Conservation (phyloP, 2,797 vertebrate genomes). For the Enteromius argenteus region DNA sequence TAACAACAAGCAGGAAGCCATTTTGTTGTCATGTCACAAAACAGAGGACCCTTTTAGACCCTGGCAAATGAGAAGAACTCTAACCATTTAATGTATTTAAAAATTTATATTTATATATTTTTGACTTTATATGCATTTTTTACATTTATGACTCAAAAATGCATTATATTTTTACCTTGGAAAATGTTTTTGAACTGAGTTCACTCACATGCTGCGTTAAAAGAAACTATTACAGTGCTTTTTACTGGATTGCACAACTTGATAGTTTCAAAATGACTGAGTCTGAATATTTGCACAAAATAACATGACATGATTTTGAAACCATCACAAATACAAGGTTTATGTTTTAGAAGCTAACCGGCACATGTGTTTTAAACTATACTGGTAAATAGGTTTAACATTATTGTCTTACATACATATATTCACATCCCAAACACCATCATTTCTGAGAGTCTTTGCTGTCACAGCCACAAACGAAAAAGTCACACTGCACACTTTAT, state of each 20-base stretch:
- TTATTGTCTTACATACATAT: background rate
- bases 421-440: background rate
- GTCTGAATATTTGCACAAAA: background rate
- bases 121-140: background rate
- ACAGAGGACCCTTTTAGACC: background rate
- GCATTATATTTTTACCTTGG: background rate
- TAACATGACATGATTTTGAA: background rate
- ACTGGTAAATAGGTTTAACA: background rate
- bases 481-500: background rate
- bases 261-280: background rate
- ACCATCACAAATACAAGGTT: background rate
- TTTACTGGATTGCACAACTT: conserved; percentile 1
- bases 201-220: background rate
- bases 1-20: conserved; percentile 18
- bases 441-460: background rate
- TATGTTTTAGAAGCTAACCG: too few relatives aligned
- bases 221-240: background rate
- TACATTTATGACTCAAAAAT: background rate
- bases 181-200: background rate
- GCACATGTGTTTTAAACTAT: background rate
- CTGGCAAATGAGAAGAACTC: background rate
- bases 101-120: background rate
- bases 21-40: conserved; percentile 26
- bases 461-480: background rate
- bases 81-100: background rate